Percentiles rank a stretch among this genome's conserved stretches.
phyloP scores from a whole-genome alignment of 1,140 invertebrate genomes.

The Drosophila prosaltans region DNA sequence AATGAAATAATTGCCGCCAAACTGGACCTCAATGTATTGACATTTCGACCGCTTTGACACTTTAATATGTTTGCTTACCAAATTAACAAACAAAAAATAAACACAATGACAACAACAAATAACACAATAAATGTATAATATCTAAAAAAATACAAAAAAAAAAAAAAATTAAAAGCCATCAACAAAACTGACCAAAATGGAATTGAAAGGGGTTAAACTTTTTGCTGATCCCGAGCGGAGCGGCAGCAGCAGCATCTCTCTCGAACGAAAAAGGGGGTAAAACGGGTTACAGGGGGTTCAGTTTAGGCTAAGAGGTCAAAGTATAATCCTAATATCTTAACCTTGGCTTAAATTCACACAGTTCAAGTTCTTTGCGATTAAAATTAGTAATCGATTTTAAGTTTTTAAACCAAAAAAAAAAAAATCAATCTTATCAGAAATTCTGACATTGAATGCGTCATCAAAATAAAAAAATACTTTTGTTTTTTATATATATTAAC shows the following conservation, averaged over 20 bases:
- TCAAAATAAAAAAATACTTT: too few relatives aligned
- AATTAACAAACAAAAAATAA: conserved; percentile 10
- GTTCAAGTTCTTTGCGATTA: not conserved
- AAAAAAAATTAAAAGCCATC: conserved; percentile 8
- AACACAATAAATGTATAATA: not conserved
- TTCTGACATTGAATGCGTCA: too few relatives aligned
- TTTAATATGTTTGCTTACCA: conserved; percentile 24
- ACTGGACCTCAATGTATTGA: conserved; percentile 18
- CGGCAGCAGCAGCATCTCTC: conserved; percentile 12
- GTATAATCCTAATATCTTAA: not conserved
- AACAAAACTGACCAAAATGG: conserved; percentile 3
- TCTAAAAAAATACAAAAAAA: not conserved
- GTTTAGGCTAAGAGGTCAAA: not conserved
- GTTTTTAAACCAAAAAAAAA: too few relatives aligned
- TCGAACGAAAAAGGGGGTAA: not conserved
- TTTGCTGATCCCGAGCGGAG: conserved; percentile 17
- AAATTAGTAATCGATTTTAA: not conserved
- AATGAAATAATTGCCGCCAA: conserved; percentile 22
- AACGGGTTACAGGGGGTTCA: not conserved
- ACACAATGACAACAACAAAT: not conserved
- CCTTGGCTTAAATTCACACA: not conserved
- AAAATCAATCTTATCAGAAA: too few relatives aligned
- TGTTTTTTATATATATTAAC: too few relatives aligned
- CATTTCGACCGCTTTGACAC: conserved; percentile 24
- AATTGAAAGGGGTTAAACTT: conserved; percentile 21